These are phyloP conservation scores for Telmatochromis sp. DNA, from an alignment of 2,113 vertebrate species.

Conservation along the genomic window DNA sequence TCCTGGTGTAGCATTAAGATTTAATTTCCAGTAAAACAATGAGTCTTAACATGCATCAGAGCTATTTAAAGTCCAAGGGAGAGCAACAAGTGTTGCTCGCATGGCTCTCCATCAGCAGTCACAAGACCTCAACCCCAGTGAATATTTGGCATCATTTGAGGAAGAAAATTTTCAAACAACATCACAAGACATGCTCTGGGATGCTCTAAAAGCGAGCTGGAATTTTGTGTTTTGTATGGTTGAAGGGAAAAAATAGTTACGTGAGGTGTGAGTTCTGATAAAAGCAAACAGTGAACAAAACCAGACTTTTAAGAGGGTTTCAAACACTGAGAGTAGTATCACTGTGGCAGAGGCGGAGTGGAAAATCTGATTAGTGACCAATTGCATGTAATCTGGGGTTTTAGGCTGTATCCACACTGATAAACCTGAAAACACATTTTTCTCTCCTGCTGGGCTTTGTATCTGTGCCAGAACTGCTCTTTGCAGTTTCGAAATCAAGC, in stretches of 20 bases:
- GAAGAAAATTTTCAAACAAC: neutral
- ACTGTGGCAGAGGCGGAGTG: neutral
- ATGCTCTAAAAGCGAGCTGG: neutral
- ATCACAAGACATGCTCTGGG: constrained; percentile 37
- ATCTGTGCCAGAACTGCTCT: neutral
- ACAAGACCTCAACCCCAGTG: constrained; percentile 32
- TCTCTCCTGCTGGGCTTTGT: neutral
- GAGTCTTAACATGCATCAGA: neutral
- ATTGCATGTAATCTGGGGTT: neutral
- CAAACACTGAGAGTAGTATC: neutral
- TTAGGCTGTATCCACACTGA: neutral
- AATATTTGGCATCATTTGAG: constrained; percentile 3
- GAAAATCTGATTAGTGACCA: constrained; percentile 1
- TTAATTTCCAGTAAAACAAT: neutral
- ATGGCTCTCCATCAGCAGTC: constrained; percentile 17
- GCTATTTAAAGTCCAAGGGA: neutral
- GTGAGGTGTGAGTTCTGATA: neutral
- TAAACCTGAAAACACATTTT: neutral
- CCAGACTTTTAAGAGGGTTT: neutral
- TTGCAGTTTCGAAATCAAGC: neutral
- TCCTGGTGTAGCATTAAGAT: neutral
- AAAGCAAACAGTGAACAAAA: neutral
- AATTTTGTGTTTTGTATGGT: neutral
- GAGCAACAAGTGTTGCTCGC: constrained; percentile 4
- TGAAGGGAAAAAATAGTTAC: neutral